Evolutionary conservation across 2,797 vertebrate genomes (phyloP).

Genomic region (Varecia variegata): DNA sequence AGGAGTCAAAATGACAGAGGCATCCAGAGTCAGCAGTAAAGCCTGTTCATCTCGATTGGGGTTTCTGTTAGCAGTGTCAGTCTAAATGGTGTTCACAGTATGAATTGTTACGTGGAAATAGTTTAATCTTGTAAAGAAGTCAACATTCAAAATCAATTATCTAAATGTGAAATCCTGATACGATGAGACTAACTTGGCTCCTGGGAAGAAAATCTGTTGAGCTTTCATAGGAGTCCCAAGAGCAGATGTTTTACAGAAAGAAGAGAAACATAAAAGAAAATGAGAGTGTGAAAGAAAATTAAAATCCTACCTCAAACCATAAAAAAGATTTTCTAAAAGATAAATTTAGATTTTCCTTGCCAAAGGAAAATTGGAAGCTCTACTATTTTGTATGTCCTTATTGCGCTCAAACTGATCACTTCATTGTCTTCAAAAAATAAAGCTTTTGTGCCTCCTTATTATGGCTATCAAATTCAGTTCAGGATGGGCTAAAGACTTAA

Average conservation of each 20-base stretch:
- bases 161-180: not conserved
- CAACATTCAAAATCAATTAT: constrained; percentile 47
- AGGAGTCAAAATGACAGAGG: not conserved
- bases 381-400: not conserved
- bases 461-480: not conserved
- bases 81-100: not conserved
- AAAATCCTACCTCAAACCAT: not conserved
- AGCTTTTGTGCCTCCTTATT: not conserved
- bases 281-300: not conserved
- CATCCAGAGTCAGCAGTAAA: not conserved
- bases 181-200: not conserved
- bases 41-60: not conserved
- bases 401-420: not conserved
- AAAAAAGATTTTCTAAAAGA: not conserved
- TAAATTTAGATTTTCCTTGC: not conserved
- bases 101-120: not conserved
- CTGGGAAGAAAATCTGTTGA: not conserved
- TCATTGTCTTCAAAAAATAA: not conserved
- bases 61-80: not conserved
- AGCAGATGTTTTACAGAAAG: not conserved
- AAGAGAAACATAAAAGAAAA: not conserved
- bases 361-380: not conserved
- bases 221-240: not conserved
- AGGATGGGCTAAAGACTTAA: not conserved
- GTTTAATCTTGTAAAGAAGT: constrained; percentile 22